Evolutionary conservation across 2,113 vertebrate species (phyloP).

Genomic region (Saguinus midas): DNA sequence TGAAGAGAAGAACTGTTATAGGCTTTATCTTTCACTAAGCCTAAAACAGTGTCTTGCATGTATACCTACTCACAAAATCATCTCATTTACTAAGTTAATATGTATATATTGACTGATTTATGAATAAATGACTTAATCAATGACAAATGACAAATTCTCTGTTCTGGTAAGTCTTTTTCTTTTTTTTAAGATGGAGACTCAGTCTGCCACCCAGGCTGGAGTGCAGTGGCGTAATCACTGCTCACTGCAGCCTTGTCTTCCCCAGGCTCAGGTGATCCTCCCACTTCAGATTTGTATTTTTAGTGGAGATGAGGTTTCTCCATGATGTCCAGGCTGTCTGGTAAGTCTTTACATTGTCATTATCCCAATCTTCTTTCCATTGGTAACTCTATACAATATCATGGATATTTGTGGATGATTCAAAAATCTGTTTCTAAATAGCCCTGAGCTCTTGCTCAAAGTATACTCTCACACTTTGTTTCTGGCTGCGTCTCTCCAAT

Average conservation of each 20-base stretch:
- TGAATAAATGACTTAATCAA: not conserved
- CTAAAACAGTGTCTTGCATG: not conserved
- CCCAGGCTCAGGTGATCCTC: too few relatives aligned
- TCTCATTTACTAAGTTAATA: not conserved
- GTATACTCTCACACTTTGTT: not conserved
- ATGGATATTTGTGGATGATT: not conserved
- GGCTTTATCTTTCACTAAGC: not conserved
- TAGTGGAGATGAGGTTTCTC: too few relatives aligned
- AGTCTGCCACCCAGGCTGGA: too few relatives aligned
- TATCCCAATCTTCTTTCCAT: not conserved
- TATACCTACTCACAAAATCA: not conserved
- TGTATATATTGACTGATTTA: not conserved
- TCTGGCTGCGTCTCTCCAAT: not conserved
- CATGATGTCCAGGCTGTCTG: not conserved
- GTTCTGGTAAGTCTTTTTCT: not conserved
- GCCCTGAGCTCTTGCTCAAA: not conserved
- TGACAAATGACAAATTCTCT: not conserved
- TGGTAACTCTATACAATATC: not conserved
- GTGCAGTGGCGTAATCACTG: too few relatives aligned
- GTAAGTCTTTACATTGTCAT: not conserved
- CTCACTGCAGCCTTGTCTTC: too few relatives aligned
- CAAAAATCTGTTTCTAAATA: not conserved
- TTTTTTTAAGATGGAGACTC: too few relatives aligned
- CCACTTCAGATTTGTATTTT: too few relatives aligned
- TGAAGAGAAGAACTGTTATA: not conserved